Evolutionary conservation across 2,113 vertebrate species (phyloP), one percentile per base, ranked within the genome.

Genomic region (Oreochromis tanganicae): DNA sequence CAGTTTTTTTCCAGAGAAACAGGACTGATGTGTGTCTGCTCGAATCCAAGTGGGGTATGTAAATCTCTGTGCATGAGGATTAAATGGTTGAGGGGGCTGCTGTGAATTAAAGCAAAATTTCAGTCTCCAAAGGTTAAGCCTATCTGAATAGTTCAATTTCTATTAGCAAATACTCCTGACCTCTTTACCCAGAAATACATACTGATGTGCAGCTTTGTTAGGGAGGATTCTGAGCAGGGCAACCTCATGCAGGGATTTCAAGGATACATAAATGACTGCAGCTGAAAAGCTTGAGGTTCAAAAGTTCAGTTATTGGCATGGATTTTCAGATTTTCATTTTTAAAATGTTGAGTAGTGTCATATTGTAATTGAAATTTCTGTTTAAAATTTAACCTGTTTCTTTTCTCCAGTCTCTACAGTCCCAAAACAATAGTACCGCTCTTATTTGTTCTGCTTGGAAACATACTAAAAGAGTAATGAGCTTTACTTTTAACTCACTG

Each of bases 81-180:
- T 89, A 87, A 79, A 81, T 83, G 38, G 73, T 87, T 87, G 80
- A 89, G 43, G 81, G 54, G 57, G 55, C 79, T 57, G 81, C 87
- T 84, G 83, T 50, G 83, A 92, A 87, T 88, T 82, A 81, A 34
- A 78, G 71, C 55, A 68, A 82, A 48, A 88, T 86, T 84, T 90
- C 73, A 81, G 17, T 48, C 79, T 61, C 48, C 19, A 82, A 89
- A 90, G 89, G 87, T 92, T 94, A 90, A 91, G 78, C 85, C 87
- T 48, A 12, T 85, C 14, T 80, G 80, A 66, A 83, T 41, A 81
- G 50, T 83, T 91, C 48, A 43, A 50, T 89, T 83, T 86, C 85
- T 80, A 85, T 82, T 32, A 85, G 68, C 29, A 46, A 88, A 73
- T 4, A 54, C 55, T 57, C 11, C 68, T 88, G 87, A 46, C 83